These are phyloP conservation scores for Erethizon dorsatum DNA, from an alignment of 2,797 vertebrate species.

Conservation along the genomic window DNA sequence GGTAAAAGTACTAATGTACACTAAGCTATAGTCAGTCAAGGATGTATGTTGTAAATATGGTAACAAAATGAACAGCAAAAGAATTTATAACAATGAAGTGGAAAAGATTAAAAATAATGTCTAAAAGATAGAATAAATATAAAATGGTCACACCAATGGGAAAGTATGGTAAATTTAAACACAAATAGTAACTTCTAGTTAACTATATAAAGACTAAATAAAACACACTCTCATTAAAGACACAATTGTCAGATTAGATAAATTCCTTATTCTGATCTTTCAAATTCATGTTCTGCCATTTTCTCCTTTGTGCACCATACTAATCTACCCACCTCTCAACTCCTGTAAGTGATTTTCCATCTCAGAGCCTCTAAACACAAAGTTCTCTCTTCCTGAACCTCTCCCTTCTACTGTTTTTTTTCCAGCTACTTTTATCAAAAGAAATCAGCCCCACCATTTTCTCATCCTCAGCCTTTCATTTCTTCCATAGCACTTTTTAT, in stretches of 20 bases:
- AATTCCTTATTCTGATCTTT: not conserved
- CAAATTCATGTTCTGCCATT: not conserved
- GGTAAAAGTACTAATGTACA: slow-evolving; percentile 15
- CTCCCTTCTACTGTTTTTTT: not conserved
- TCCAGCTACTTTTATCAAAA: not conserved
- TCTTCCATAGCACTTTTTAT: not conserved
- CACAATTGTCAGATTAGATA: not conserved
- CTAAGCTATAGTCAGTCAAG: slow-evolving; percentile 2
- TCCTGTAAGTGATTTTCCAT: not conserved
- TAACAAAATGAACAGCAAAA: slow-evolving; percentile 11
- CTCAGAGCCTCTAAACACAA: not conserved
- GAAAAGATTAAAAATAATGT: not conserved
- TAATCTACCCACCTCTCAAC: not conserved
- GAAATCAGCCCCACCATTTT: not conserved
- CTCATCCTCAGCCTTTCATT: not conserved
- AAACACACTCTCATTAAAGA: slow-evolving; percentile 9
- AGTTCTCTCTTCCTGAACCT: not conserved
- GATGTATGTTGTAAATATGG: not conserved
- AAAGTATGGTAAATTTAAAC: not conserved
- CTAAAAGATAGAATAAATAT: not conserved
- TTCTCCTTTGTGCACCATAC: not conserved
- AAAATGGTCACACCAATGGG: not conserved
- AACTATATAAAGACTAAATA: not conserved
- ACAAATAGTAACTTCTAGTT: not conserved
- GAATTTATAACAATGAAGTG: not conserved